Evolutionary conservation across 2,888 invertebrate species (phyloP).

Genomic region (Noctua janthe): DNA sequence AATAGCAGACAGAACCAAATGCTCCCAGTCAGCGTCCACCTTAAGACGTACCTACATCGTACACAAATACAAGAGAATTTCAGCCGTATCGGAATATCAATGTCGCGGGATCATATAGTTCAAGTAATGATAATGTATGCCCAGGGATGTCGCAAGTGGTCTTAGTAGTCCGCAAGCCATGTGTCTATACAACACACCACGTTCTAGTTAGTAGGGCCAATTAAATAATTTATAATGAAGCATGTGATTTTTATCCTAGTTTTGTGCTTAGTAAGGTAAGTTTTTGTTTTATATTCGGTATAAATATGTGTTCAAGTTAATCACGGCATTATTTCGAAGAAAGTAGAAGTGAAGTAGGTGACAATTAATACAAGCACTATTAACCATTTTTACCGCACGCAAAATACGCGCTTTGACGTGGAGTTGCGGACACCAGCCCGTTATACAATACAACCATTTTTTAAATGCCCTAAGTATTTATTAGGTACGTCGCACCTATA

Average conservation of each 20-base stretch:
- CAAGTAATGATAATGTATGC: constrained; percentile 75
- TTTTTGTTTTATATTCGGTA: constrained; percentile 22
- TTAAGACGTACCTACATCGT: constrained; percentile 9
- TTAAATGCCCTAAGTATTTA: background rate
- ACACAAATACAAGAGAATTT: constrained; percentile 62
- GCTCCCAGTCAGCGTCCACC: constrained; percentile 25
- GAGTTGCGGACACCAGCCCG: too few relatives aligned
- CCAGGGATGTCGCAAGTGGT: constrained; percentile 52
- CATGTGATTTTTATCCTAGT: constrained; percentile 65
- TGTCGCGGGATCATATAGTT: constrained; percentile 79
- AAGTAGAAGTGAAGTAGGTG: background rate
- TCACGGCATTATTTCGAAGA: background rate
- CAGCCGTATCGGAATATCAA: constrained; percentile 58
- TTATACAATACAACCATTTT: too few relatives aligned
- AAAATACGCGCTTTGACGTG: too few relatives aligned
- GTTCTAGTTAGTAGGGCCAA: constrained; percentile 44
- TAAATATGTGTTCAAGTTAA: background rate
- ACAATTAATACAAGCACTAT: background rate
- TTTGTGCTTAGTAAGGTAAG: constrained; percentile 70
- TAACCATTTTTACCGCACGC: background rate
- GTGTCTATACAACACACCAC: constrained; percentile 50
- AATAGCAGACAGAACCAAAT: background rate
- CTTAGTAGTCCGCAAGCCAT: constrained; percentile 60
- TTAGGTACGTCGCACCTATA: background rate
- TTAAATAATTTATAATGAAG: constrained; percentile 61